A percentile compares a stretch with the other conserved stretches of the same genome.
phyloP scores from a whole-genome alignment of 2,113 vertebrate genomes.

The Hemicordylus capensis region DNA sequence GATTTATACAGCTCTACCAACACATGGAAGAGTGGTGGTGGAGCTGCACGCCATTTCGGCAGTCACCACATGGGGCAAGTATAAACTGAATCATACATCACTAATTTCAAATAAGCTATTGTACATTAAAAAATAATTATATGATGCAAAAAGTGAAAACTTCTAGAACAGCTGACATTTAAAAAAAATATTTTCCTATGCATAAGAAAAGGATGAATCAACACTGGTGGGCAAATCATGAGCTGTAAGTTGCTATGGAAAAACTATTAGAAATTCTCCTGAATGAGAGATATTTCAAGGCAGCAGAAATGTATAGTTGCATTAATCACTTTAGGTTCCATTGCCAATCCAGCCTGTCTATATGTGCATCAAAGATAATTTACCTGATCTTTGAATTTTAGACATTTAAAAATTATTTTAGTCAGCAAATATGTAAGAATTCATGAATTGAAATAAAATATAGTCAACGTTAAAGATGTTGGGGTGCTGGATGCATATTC shows the following conservation, averaged over 20 bases:
- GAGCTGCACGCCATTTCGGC: too few relatives aligned
- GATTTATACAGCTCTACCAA: not conserved
- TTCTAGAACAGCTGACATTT: not conserved
- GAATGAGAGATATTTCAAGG: constrained; percentile 30
- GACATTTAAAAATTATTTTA: constrained; percentile 42
- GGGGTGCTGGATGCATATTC: constrained; percentile 25
- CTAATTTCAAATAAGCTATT: not conserved
- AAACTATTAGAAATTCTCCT: constrained; percentile 5
- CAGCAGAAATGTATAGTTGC: constrained; percentile 6
- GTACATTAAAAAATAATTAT: not conserved
- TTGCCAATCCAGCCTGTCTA: constrained; percentile 9
- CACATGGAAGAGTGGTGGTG: not conserved
- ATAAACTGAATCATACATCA: not conserved
- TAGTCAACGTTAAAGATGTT: constrained; percentile 31
- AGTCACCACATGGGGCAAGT: not conserved
- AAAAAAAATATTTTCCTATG: not conserved
- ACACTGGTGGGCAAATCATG: not conserved
- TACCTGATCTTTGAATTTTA: constrained; percentile 24
- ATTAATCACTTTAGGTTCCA: constrained; percentile 14
- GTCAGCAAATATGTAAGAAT: constrained; percentile 34
- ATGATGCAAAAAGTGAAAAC: not conserved
- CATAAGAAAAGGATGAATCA: not conserved
- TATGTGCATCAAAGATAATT: constrained; percentile 34
- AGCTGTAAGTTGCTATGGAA: not conserved
- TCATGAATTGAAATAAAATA: constrained; percentile 41